phyloP scores from a whole-genome alignment of 2,113 vertebrate genomes.

The Sylvietta virens region DNA sequence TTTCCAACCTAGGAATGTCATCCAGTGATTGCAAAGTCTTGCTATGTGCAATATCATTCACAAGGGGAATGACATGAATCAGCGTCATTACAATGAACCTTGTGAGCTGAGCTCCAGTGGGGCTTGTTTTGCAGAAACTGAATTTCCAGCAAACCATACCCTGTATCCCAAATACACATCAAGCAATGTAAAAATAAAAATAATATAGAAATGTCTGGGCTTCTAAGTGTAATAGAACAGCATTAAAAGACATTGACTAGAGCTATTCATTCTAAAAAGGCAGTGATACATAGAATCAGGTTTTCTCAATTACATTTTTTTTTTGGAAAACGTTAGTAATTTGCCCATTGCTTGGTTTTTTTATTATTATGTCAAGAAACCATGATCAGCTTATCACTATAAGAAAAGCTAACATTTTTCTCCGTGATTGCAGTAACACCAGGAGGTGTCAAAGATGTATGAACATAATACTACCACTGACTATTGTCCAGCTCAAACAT shows the following conservation, averaged over 20 bases:
- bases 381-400: slow-evolving; percentile 53
- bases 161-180: not conserved
- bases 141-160: not conserved
- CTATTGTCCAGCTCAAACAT: slow-evolving; percentile 53
- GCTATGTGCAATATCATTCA: not conserved
- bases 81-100: not conserved
- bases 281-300: not conserved
- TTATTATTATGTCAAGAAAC: slow-evolving; percentile 41
- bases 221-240: not conserved
- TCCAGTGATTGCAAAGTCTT: not conserved
- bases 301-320: slow-evolving; percentile 52
- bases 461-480: slow-evolving; percentile 56
- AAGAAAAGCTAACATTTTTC: slow-evolving; percentile 53
- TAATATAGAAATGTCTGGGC: not conserved
- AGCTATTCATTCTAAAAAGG: slow-evolving; percentile 9
- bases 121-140: not conserved
- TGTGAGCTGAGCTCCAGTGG: not conserved
- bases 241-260: slow-evolving; percentile 3
- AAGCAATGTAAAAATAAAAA: not conserved
- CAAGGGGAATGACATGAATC: not conserved
- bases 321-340: slow-evolving; percentile 41
- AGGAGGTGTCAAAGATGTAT: slow-evolving; percentile 52
- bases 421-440: slow-evolving; percentile 15
- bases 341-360: slow-evolving; percentile 33
- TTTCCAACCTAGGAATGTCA: not conserved